Percentiles rank a stretch among this genome's conserved stretches.
Conservation (phyloP, 1,140 invertebrate genomes). For the Drosophila serrata region DNA sequence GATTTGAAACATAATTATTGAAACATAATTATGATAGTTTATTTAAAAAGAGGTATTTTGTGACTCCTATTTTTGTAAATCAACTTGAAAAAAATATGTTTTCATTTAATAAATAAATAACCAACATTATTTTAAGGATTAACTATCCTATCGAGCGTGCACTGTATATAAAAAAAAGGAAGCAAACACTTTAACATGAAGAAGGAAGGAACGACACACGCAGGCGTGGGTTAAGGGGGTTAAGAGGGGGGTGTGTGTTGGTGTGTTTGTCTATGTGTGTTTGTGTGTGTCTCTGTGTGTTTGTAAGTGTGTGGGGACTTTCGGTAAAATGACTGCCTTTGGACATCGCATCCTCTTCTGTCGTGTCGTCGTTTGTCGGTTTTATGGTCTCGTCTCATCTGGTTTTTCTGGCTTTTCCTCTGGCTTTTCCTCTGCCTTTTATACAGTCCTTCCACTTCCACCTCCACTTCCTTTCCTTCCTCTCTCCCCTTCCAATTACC, state of each 20-base stretch:
- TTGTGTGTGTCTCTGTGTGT: not conserved
- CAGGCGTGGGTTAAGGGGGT: conserved; percentile 44
- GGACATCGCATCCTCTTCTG: conserved; percentile 39
- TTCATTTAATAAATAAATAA: not conserved
- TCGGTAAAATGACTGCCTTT: conserved; percentile 21
- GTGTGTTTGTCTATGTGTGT: not conserved
- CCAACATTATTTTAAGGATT: not conserved
- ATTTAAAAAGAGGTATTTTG: too few species aligned
- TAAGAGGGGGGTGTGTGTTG: not conserved
- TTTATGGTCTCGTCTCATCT: conserved; percentile 48
- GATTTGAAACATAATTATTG: too few species aligned
- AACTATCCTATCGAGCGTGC: not conserved
- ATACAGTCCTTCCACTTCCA: not conserved
- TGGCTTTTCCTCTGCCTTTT: conserved; percentile 1
- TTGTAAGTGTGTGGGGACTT: not conserved
- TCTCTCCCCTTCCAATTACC: not conserved
- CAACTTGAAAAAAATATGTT: too few species aligned
- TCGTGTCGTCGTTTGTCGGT: conserved; percentile 51
- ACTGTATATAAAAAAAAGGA: conserved; percentile 10
- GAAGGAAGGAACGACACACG: conserved; percentile 41
- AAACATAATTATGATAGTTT: too few species aligned
- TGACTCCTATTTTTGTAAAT: too few species aligned
- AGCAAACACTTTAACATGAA: conserved; percentile 17
- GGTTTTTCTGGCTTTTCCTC: conserved; percentile 23
- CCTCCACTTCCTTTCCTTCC: not conserved